Percentiles rank a stretch among this genome's conserved stretches.
Evolutionary conservation across 1,140 invertebrate species (phyloP).

Genomic region (Agrypnia vestita): DNA sequence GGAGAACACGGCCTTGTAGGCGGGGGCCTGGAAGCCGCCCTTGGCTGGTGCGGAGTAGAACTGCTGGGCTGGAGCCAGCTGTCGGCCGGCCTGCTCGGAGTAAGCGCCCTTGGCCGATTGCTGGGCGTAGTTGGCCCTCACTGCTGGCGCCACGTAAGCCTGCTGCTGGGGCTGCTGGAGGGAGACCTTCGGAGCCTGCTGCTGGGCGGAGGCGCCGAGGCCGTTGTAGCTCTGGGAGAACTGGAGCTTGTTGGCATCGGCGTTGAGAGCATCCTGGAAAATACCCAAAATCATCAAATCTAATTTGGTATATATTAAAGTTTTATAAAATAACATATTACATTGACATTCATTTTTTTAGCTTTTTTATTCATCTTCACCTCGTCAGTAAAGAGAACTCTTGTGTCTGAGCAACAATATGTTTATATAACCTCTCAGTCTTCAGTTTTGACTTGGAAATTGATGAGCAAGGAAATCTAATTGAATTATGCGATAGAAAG

Average conservation of each 20-base stretch:
- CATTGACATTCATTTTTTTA: too few species aligned
- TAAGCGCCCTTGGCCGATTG: too few species aligned
- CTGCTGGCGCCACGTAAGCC: conserved; percentile 15
- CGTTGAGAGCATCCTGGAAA: not conserved
- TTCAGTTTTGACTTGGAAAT: too few species aligned
- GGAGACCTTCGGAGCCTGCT: not conserved
- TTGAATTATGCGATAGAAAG: too few species aligned
- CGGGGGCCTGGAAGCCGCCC: not conserved
- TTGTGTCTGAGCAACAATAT: too few species aligned
- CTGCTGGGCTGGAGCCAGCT: not conserved
- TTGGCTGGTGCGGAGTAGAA: not conserved
- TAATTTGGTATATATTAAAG: too few species aligned
- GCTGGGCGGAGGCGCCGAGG: not conserved
- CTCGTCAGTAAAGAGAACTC: too few species aligned
- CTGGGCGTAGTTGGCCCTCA: not conserved
- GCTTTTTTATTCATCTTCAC: too few species aligned
- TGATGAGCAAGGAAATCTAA: too few species aligned
- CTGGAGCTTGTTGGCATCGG: conserved; percentile 12
- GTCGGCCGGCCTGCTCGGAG: too few species aligned
- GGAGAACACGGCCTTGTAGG: not conserved
- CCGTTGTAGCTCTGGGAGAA: conserved; percentile 20
- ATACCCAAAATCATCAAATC: not conserved
- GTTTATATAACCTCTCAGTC: too few species aligned
- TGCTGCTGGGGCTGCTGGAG: conserved; percentile 7
- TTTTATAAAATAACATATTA: too few species aligned